phyloP scores from a whole-genome alignment of 2,797 vertebrate genomes.

The Linurgus olivaceus region DNA sequence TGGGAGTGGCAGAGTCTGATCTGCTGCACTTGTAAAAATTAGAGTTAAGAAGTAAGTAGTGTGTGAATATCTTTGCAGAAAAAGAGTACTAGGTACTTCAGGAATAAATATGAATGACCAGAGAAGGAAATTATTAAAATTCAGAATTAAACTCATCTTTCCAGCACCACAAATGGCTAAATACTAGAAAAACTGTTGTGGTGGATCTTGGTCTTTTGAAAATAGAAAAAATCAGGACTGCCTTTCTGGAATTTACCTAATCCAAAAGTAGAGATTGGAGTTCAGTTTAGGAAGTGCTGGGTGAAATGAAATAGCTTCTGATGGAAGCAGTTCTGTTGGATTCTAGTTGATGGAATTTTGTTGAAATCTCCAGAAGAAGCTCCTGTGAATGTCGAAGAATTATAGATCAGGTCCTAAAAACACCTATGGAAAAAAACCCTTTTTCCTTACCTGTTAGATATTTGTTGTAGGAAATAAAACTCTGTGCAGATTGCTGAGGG shows the following conservation, averaged over 20 bases:
- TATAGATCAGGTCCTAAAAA: neutral
- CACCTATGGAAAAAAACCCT: neutral
- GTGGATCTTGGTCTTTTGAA: neutral
- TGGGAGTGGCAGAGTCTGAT: neutral
- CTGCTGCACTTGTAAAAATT: neutral
- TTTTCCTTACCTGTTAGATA: neutral
- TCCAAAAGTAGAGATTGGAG: neutral
- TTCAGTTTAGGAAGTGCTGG: neutral
- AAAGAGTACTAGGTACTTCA: neutral
- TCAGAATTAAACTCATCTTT: neutral
- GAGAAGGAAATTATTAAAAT: neutral
- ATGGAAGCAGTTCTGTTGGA: neutral
- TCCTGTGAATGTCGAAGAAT: neutral
- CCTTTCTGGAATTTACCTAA: neutral
- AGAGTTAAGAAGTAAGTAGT: neutral
- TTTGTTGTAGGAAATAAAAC: neutral
- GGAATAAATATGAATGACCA: neutral
- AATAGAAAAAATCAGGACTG: neutral
- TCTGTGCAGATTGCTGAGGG: neutral
- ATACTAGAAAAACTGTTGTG: neutral
- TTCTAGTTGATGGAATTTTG: neutral
- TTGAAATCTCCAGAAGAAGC: neutral
- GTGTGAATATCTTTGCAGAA: neutral
- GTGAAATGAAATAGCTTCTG: neutral
- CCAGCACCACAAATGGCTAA: neutral